Evolutionary conservation across 2,797 vertebrate genomes (phyloP), one percentile per base, ranked within the genome.

Genomic region (Poecilia wingei): DNA sequence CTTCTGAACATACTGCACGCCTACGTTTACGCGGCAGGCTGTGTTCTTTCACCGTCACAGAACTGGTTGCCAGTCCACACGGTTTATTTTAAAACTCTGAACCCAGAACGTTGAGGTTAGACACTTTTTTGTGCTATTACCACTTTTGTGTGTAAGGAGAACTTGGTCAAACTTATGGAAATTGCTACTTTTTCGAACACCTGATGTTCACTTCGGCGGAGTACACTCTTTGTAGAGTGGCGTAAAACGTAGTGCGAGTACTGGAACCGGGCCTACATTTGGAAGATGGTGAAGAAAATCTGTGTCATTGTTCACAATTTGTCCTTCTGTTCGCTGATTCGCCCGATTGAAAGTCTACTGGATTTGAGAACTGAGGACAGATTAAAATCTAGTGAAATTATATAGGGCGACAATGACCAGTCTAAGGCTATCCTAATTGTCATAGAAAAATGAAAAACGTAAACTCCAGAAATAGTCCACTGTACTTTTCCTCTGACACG

Each of bases 11-110:
- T 43, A 8, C n/a, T 28, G 41, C 57, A 47, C 0, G n/a, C 46
- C 39, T 68, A 31, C 55, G 75, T 70, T 72, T 43, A 66, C 72
- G 72, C 66, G 28, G 66, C 57, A 61, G 68, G 20, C 18, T 41
- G 36, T 25, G 64, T 22, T 25, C 36, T 69, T 10, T 14, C 22
- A 14, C 43, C 22, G 1, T 45, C 39, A 45, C 22, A 14, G 41
- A n/a, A n/a, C 10, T 16, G 22, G 3, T 12, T 68, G 16, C 33
- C 18, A 8, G 7, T 68, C 64, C 25, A 25, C 66, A 43, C 20
- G 25, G 20, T 43, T 43, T 25, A 68, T 68, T 43, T 43, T 12
- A 41, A 68, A 68, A 10, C 66, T 68, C 66, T 22, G 33, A 39
- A 20, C 33, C 36, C 8, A 22, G 18, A 68, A 22, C 25, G 2